Conservation (phyloP, 2,113 vertebrate genomes). For the Dolichotis patagonum region DNA sequence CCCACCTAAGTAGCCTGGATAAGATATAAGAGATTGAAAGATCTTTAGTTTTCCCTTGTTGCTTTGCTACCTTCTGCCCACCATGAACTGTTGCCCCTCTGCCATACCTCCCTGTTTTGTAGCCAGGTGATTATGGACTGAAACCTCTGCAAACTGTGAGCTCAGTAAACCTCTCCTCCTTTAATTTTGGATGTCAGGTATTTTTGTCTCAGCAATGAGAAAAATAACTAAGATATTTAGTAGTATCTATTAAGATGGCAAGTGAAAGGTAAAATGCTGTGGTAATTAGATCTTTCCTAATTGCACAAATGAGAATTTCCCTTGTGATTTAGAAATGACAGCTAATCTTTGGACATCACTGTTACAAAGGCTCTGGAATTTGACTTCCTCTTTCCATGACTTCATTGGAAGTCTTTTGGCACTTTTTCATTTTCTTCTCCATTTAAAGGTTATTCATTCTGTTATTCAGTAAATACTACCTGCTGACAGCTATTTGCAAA, state of each 20-base stretch:
- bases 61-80: not conserved
- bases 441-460: conserved; percentile 19
- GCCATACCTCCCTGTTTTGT: not conserved
- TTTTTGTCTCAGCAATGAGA: not conserved
- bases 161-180: not conserved
- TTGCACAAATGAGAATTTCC: conserved; percentile 1
- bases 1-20: not conserved
- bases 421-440: not conserved
- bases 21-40: not conserved
- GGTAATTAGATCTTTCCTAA: conserved; percentile 2
- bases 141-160: not conserved
- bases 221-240: not conserved
- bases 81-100: not conserved
- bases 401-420: not conserved
- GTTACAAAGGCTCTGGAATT: not conserved
- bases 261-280: not conserved
- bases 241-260: not conserved
- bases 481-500: conserved; percentile 24
- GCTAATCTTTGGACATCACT: not conserved
- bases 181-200: not conserved
- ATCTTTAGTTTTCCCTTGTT: not conserved
- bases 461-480: not conserved
- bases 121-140: not conserved
- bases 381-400: not conserved
- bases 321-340: not conserved